Conservation (phyloP, 2,113 vertebrate species). For the Ciconia boyciana region DNA sequence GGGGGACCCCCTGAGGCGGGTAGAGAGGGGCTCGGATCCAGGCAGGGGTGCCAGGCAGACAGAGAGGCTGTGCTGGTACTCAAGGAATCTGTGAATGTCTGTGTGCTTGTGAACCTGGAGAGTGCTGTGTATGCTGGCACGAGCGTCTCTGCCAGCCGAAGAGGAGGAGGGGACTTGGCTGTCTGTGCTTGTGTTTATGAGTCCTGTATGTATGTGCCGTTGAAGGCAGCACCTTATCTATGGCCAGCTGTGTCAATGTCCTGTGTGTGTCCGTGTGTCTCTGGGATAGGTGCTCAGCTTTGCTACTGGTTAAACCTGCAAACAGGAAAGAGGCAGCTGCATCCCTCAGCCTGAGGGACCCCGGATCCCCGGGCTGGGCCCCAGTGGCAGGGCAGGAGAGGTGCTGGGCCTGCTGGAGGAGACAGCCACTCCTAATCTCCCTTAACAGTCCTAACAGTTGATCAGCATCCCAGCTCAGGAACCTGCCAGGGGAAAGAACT, state of each 20-base stretch:
- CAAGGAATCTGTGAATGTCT: background rate
- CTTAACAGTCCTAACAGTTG: too few species aligned
- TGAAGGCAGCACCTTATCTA: background rate
- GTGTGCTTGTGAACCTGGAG: background rate
- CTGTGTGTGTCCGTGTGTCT: background rate
- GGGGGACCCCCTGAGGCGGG: background rate
- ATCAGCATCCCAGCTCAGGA: background rate
- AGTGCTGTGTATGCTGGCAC: background rate
- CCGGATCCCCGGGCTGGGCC: background rate
- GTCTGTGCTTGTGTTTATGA: background rate
- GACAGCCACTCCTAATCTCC: background rate
- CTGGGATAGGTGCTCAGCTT: background rate
- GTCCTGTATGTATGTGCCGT: fast-evolving
- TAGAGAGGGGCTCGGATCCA: background rate
- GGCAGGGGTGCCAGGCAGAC: background rate
- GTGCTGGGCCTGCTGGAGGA: background rate
- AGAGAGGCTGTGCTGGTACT: background rate
- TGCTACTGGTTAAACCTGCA: background rate
- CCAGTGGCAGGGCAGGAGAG: background rate
- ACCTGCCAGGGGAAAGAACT: background rate
- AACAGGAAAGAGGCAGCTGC: background rate
- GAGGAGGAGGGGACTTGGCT: background rate
- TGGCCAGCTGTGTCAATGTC: background rate
- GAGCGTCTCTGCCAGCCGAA: fast-evolving
- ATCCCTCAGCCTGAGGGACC: background rate